A percentile compares a stretch with the other conserved stretches of the same genome.
phyloP scores from a whole-genome alignment of 2,113 vertebrate genomes.

The Periophthalmus modestus region DNA sequence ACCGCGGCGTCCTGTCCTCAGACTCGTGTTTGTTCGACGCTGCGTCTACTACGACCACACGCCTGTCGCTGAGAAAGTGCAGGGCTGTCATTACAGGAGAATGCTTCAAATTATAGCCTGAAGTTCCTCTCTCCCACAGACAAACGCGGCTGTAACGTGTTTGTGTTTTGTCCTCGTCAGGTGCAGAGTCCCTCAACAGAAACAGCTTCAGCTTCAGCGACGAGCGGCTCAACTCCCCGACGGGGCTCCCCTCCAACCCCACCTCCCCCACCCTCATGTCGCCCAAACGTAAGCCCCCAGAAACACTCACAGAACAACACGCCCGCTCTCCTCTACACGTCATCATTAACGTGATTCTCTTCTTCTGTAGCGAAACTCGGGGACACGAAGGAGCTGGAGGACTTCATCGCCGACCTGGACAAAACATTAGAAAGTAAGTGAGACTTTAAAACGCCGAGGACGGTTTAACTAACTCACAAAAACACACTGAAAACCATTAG shows the following conservation, averaged over 20 bases:
- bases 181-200: slow-evolving; percentile 89
- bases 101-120: slow-evolving; percentile 45
- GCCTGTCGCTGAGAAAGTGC: slow-evolving; percentile 12
- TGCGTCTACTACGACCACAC: slow-evolving; percentile 8
- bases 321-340: not conserved
- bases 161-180: slow-evolving; percentile 64
- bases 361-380: slow-evolving; percentile 89
- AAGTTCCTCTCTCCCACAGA: slow-evolving; percentile 46
- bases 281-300: slow-evolving; percentile 81
- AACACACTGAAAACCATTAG: too few relatives aligned
- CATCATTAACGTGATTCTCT: not conserved
- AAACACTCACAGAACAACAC: not conserved
- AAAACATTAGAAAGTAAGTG: slow-evolving; percentile 93
- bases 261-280: slow-evolving; percentile 75
- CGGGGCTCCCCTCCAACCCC: slow-evolving; percentile 72
- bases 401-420: slow-evolving; percentile 97
- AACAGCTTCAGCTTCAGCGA: slow-evolving; percentile 94
- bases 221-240: slow-evolving; percentile 90
- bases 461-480: too few relatives aligned
- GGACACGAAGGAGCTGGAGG: slow-evolving; percentile 97
- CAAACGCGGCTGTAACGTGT: not conserved
- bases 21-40: not conserved
- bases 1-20: too few relatives aligned
- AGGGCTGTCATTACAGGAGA: slow-evolving; percentile 53
- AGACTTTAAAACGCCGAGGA: too few relatives aligned